These are phyloP conservation scores for Dendrophyllia cribrosa DNA, from an alignment of 64 coral and sea anemone genomes.

Conservation along the genomic window DNA sequence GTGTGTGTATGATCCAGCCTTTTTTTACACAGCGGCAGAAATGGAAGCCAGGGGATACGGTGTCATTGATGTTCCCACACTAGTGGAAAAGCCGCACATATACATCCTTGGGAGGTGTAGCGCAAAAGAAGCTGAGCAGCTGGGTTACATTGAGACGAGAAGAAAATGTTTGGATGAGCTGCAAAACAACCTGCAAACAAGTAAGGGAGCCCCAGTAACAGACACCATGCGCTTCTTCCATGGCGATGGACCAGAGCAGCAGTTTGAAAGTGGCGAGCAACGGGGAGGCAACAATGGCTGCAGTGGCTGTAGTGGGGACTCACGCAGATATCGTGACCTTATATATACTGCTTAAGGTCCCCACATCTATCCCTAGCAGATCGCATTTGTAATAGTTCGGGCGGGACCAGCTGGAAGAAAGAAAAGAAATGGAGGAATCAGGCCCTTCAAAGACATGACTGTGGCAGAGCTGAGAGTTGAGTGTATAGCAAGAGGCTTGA, in stretches of 20 bases:
- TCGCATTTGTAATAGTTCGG: slow-evolving; percentile 29
- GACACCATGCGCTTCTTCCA: slow-evolving; percentile 62
- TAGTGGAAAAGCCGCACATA: slow-evolving; percentile 42
- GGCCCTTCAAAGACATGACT: slow-evolving; percentile 59
- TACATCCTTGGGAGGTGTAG: slow-evolving; percentile 52
- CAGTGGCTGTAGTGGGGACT: slow-evolving; percentile 35
- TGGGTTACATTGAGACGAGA: slow-evolving; percentile 42
- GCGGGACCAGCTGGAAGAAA: slow-evolving; percentile 45
- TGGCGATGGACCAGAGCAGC: slow-evolving; percentile 50
- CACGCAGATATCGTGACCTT: slow-evolving; percentile 45
- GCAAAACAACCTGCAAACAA: background rate
- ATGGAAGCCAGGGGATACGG: slow-evolving; percentile 26
- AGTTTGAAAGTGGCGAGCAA: slow-evolving; percentile 54
- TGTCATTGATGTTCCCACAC: slow-evolving; percentile 59
- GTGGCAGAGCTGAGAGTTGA: slow-evolving; percentile 12
- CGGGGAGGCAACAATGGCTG: slow-evolving; percentile 54
- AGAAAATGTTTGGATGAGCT: slow-evolving; percentile 49
- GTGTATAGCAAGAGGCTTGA: slow-evolving; percentile 20
- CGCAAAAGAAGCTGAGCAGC: slow-evolving; percentile 49
- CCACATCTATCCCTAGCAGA: slow-evolving; percentile 56
- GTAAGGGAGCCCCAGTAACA: slow-evolving; percentile 13
- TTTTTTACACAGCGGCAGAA: slow-evolving; percentile 63
- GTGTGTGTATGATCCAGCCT: slow-evolving; percentile 70
- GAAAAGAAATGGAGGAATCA: slow-evolving; percentile 59
- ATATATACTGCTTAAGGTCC: slow-evolving; percentile 42